These are phyloP conservation scores for Hemistola chrysoprasaria DNA, from an alignment of 2,888 invertebrate species.

Conservation along the genomic window DNA sequence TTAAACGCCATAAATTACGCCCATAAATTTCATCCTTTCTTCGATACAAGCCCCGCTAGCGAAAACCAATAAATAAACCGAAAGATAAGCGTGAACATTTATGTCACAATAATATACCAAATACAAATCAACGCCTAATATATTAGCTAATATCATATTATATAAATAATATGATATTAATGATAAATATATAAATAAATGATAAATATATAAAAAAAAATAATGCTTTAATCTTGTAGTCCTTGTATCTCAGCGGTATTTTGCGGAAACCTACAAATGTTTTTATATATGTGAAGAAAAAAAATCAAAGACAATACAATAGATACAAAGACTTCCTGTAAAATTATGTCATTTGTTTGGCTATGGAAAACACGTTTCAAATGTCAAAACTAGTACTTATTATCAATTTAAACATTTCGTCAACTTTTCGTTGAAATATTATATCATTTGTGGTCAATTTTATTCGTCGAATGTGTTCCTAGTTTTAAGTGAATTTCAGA, in stretches of 20 bases:
- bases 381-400: conserved; percentile 21
- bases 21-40: no score
- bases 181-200: conserved; percentile 4
- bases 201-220: conserved; percentile 6
- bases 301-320: conserved; percentile 24
- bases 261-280: conserved; percentile 26
- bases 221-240: conserved; percentile 22
- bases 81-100: neutral
- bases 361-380: conserved; percentile 27
- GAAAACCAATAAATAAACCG: conserved; percentile 2
- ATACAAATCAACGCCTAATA: conserved; percentile 11
- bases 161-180: neutral
- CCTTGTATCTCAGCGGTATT: conserved; percentile 22
- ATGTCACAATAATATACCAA: conserved; percentile 16
- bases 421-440: conserved; percentile 5
- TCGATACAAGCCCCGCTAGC: no score
- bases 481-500: no score
- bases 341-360: conserved; percentile 30
- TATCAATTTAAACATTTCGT: conserved; percentile 15
- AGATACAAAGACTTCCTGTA: conserved; percentile 25
- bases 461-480: no score
- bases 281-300: conserved; percentile 20
- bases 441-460: conserved; percentile 9
- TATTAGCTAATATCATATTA: conserved; percentile 13
- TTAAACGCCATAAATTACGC: no score